These are phyloP conservation scores for Acrobasis suavella DNA, from an alignment of 2,888 invertebrate species.

Conservation along the genomic window DNA sequence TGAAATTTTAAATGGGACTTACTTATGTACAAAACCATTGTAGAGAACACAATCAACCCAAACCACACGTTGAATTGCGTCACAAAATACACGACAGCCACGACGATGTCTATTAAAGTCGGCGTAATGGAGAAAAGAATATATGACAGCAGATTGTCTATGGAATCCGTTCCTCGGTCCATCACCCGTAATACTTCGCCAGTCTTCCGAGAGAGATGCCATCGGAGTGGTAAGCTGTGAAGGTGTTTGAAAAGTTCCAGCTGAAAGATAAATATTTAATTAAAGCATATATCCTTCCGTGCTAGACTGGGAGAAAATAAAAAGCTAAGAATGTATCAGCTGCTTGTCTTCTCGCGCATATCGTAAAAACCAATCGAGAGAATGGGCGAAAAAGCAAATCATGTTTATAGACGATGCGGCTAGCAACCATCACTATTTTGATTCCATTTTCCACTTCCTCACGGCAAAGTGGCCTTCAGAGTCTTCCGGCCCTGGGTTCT, in stretches of 20 bases:
- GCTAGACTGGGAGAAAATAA: too few relatives aligned
- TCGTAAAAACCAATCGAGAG: too few relatives aligned
- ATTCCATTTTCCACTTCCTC: too few relatives aligned
- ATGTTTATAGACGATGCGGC: too few relatives aligned
- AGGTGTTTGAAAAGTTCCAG: slow-evolving; percentile 93
- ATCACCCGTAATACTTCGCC: slow-evolving; percentile 98
- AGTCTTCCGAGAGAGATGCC: slow-evolving; percentile 97
- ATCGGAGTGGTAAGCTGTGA: slow-evolving; percentile 94
- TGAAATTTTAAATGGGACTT: slow-evolving; percentile 57
- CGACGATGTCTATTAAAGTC: slow-evolving; percentile 94
- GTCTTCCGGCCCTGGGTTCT: too few relatives aligned
- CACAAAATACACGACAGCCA: slow-evolving; percentile 95
- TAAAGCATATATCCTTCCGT: too few relatives aligned
- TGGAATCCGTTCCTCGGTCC: slow-evolving; percentile 98
- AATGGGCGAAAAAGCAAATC: too few relatives aligned
- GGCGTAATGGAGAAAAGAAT: slow-evolving; percentile 96
- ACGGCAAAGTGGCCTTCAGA: too few relatives aligned
- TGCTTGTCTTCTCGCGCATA: too few relatives aligned
- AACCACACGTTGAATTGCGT: slow-evolving; percentile 96
- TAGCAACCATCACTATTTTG: too few relatives aligned
- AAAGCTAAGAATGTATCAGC: too few relatives aligned
- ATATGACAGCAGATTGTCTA: slow-evolving; percentile 95
- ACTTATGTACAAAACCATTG: slow-evolving; percentile 97
- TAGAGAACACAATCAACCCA: slow-evolving; percentile 95
- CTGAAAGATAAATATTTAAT: slow-evolving; percentile 62